Evolutionary conservation across 2,888 invertebrate genomes (phyloP).

Genomic region (Hedychridium roseum): DNA sequence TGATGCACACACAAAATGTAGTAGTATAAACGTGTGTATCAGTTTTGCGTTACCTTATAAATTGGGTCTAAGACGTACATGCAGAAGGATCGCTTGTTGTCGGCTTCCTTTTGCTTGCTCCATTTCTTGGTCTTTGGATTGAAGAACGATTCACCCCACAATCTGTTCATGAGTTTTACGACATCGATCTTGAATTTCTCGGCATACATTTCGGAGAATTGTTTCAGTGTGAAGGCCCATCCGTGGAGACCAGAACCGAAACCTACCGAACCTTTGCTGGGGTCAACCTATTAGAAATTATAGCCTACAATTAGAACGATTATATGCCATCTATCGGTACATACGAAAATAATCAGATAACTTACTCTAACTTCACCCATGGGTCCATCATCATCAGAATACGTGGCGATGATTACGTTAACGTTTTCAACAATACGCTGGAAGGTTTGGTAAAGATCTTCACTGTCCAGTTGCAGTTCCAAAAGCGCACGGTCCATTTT

Average conservation of each 20-base stretch:
- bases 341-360: conserved; percentile 10
- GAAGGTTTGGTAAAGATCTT: conserved; percentile 98
- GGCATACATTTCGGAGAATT: conserved; percentile 99
- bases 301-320: conserved; percentile 21
- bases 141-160: conserved; percentile 99
- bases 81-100: conserved; percentile 97
- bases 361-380: conserved; percentile 98
- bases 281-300: conserved; percentile 74
- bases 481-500: conserved; percentile 99
- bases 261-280: conserved; percentile 98
- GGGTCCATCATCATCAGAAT: conserved; percentile 95
- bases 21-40: too few species aligned
- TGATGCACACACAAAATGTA: neutral
- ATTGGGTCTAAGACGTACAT: conserved; percentile 99
- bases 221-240: conserved; percentile 99
- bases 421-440: conserved; percentile 99
- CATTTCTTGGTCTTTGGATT: conserved; percentile 97
- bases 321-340: neutral
- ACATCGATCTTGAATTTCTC: conserved; percentile 98
- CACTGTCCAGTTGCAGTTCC: conserved; percentile 94
- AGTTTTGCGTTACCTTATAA: conserved; percentile 78
- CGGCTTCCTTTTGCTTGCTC: conserved; percentile 89
- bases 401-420: conserved; percentile 99
- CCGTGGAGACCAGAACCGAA: conserved; percentile 99
- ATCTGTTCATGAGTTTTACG: conserved; percentile 94